Evolutionary conservation across 1,140 invertebrate genomes (phyloP).

Genomic region (Eurosta solidaginis): DNA sequence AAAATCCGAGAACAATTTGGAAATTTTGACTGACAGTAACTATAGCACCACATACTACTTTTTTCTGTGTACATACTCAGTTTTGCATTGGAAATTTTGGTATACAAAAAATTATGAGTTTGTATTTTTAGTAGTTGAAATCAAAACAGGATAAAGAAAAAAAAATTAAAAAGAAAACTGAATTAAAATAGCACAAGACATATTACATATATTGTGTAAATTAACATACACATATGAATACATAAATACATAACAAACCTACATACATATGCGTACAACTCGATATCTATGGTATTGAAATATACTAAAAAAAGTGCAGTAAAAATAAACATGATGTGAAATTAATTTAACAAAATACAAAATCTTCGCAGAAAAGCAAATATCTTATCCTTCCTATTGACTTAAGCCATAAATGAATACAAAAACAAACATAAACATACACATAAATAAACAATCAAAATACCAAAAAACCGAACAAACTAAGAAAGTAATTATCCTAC

Average conservation of each 20-base stretch:
- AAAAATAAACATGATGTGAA: neutral
- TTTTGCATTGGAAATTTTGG: too few relatives aligned
- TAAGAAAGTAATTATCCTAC: too few relatives aligned
- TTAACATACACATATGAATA: neutral
- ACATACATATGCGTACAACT: neutral
- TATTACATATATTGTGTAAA: neutral
- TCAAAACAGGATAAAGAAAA: neutral
- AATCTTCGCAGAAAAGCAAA: neutral
- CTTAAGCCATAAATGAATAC: neutral
- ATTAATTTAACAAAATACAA: conserved; percentile 25
- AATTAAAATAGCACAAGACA: neutral
- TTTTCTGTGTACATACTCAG: too few relatives aligned
- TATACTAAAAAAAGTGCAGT: neutral
- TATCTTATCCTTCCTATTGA: conserved; percentile 27
- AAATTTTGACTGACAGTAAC: too few relatives aligned
- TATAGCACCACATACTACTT: too few relatives aligned
- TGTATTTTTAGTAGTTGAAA: too few relatives aligned
- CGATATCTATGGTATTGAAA: conserved; percentile 34
- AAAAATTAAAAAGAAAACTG: neutral
- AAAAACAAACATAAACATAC: neutral
- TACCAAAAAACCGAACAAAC: conserved; percentile 39
- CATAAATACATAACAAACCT: neutral
- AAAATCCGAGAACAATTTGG: too few relatives aligned
- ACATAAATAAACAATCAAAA: conserved; percentile 34
- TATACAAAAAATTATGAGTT: too few relatives aligned